A percentile compares a stretch with the other conserved stretches of the same genome.
These are phyloP conservation scores for Coelopa frigida DNA, from an alignment of 1,140 invertebrate species.

Conservation along the genomic window DNA sequence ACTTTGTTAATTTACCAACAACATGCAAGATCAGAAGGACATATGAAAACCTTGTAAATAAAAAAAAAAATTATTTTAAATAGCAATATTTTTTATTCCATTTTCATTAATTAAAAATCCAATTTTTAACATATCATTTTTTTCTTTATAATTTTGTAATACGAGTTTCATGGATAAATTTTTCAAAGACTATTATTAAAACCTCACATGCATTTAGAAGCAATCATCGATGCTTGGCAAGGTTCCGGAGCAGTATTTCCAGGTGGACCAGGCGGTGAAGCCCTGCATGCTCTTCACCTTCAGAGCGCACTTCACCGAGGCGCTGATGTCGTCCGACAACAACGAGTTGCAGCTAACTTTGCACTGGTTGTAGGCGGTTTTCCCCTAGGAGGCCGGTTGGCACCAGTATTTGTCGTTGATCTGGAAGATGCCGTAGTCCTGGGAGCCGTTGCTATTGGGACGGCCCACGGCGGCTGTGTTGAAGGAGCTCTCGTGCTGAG, in stretches of 20 bases:
- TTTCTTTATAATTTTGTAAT: too few relatives aligned
- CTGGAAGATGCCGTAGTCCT: constrained; percentile 51
- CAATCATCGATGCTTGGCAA: constrained; percentile 15
- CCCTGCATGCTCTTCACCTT: constrained; percentile 1
- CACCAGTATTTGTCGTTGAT: constrained; percentile 51
- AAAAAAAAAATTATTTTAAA: too few relatives aligned
- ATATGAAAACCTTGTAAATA: too few relatives aligned
- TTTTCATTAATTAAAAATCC: too few relatives aligned
- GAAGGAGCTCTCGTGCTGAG: constrained; percentile 21
- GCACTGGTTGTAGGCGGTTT: constrained; percentile 10
- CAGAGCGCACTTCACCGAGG: constrained; percentile 12
- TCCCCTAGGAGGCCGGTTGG: too few relatives aligned
- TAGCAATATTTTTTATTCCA: too few relatives aligned
- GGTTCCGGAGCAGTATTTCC: constrained; percentile 5
- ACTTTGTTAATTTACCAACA: too few relatives aligned
- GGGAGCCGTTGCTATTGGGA: constrained; percentile 45
- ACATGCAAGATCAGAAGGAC: too few relatives aligned
- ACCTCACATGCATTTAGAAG: constrained; percentile 7
- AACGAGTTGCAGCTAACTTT: constrained; percentile 6
- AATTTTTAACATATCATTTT: too few relatives aligned
- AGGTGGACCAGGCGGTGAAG: constrained; percentile 15
- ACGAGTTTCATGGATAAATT: too few relatives aligned
- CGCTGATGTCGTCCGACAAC: constrained; percentile 9
- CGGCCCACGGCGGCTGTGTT: constrained; percentile 17
- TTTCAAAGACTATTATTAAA: too few relatives aligned